Conservation (phyloP, 2,113 vertebrate species). For the Epinephelus lanceolatus region DNA sequence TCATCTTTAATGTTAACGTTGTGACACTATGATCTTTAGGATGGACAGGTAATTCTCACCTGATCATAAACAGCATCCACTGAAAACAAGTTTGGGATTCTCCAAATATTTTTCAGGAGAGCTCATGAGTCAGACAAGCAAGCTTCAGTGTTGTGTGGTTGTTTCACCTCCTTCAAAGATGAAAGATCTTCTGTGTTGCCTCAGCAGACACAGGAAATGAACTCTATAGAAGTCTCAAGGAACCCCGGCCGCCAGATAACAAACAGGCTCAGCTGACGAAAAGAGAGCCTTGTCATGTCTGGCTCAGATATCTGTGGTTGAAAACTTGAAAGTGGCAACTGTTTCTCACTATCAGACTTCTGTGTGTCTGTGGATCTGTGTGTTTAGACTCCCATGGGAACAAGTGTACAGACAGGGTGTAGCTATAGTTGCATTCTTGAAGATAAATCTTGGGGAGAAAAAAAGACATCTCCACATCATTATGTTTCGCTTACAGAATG, state of each 20-base stretch:
- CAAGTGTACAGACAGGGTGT: slow-evolving; percentile 53
- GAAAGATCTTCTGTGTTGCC: slow-evolving; percentile 63
- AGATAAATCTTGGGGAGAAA: slow-evolving; percentile 62
- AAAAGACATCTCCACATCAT: slow-evolving; percentile 37
- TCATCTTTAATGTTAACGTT: neutral
- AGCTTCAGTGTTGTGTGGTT: slow-evolving; percentile 38
- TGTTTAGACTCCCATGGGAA: slow-evolving; percentile 59
- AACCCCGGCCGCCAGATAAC: slow-evolving; percentile 66
- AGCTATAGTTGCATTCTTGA: slow-evolving; percentile 49
- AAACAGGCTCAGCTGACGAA: slow-evolving; percentile 72
- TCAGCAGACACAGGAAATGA: slow-evolving; percentile 78
- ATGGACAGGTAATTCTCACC: slow-evolving; percentile 11
- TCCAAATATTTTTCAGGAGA: slow-evolving; percentile 32
- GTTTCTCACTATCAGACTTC: slow-evolving; percentile 58
- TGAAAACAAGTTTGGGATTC: slow-evolving; percentile 16
- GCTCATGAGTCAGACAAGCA: slow-evolving; percentile 35
- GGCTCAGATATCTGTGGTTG: slow-evolving; percentile 70
- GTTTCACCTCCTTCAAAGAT: slow-evolving; percentile 73
- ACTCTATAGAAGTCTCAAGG: slow-evolving; percentile 69
- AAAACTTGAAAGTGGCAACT: slow-evolving; percentile 72
- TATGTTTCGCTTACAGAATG: slow-evolving; percentile 60
- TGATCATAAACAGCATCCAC: slow-evolving; percentile 3
- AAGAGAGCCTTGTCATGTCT: slow-evolving; percentile 70
- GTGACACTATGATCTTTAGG: neutral
- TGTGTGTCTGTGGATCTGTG: slow-evolving; percentile 46